These are phyloP conservation scores for Bombus superbus DNA, from an alignment of 1,140 invertebrate species.

Conservation along the genomic window DNA sequence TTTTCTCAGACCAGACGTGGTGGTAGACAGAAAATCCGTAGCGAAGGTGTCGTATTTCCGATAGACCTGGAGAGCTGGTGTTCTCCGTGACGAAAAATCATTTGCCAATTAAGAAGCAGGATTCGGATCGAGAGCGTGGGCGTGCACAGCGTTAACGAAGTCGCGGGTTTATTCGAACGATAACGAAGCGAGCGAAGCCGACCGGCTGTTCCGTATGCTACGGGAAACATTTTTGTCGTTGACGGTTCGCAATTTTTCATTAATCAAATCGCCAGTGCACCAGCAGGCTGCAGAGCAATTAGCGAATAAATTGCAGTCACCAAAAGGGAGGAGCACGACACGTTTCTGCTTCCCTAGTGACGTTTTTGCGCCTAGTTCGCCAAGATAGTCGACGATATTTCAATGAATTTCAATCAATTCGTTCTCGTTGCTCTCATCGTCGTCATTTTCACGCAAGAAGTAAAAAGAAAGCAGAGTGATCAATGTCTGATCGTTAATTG, in stretches of 20 bases:
- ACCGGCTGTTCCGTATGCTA: not conserved
- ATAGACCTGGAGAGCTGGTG: not conserved
- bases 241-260: conserved; percentile 37
- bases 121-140: conserved; percentile 9
- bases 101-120: conserved; percentile 31
- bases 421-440: not conserved
- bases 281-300: conserved; percentile 26
- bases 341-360: not conserved
- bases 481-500: not conserved
- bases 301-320: conserved; percentile 25
- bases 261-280: conserved; percentile 14
- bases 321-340: not conserved
- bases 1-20: not conserved
- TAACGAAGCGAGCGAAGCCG: conserved; percentile 7
- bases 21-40: not conserved
- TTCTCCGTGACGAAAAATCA: conserved; percentile 19
- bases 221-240: conserved; percentile 35
- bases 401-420: not conserved
- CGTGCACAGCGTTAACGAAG: conserved; percentile 28
- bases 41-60: not conserved
- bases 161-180: conserved; percentile 35
- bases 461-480: not conserved
- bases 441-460: not conserved
- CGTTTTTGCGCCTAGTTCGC: not conserved
- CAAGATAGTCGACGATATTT: not conserved